Conservation (phyloP, 2,113 vertebrate species). For the Lepisosteus osseus region DNA sequence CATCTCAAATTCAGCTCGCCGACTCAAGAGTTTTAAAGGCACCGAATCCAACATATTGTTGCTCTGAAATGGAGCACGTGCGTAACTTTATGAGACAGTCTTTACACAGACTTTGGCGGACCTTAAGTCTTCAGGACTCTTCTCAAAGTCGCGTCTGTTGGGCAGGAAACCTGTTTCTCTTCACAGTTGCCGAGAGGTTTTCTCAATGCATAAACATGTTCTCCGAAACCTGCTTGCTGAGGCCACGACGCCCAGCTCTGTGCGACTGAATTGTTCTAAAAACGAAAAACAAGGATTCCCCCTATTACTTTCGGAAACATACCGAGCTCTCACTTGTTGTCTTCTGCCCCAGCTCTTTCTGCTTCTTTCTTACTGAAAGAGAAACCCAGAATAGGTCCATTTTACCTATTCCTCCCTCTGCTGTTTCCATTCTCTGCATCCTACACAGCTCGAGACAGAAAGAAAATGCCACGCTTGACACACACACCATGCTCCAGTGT, state of each 20-base stretch:
- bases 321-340: slow-evolving; percentile 31
- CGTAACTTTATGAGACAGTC: not conserved
- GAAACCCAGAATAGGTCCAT: slow-evolving; percentile 46
- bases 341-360: not conserved
- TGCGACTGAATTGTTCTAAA: slow-evolving; percentile 39
- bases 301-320: slow-evolving; percentile 40
- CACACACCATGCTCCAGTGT: too few species aligned
- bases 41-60: too few species aligned
- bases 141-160: not conserved
- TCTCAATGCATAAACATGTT: slow-evolving; percentile 25
- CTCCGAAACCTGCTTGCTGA: too few species aligned
- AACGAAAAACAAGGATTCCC: slow-evolving; percentile 56
- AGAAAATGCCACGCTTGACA: too few species aligned
- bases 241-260: not conserved
- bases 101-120: not conserved
- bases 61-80: too few species aligned
- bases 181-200: slow-evolving; percentile 15
- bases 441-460: slow-evolving; percentile 5
- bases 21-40: too few species aligned
- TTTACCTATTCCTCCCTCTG: slow-evolving; percentile 34
- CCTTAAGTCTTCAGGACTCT: not conserved
- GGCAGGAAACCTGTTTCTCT: slow-evolving; percentile 27
- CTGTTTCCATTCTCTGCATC: slow-evolving; percentile 38
- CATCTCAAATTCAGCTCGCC: too few species aligned
- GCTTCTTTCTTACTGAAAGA: slow-evolving; percentile 32